Evolutionary conservation across 2,113 vertebrate species (phyloP).

Genomic region (Buteo buteo): DNA sequence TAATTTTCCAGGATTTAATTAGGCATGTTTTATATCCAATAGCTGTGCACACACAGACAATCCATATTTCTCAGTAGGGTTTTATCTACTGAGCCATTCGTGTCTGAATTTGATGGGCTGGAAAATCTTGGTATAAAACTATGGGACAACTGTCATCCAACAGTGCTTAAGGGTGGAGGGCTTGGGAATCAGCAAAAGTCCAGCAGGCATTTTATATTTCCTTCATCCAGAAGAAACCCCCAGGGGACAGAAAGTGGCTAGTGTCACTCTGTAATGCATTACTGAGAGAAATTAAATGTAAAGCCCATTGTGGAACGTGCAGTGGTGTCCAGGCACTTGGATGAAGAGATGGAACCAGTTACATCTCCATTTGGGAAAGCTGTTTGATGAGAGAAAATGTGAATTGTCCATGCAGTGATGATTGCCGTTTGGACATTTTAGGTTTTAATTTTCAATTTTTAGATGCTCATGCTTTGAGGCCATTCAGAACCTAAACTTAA

Average conservation of each 20-base stretch:
- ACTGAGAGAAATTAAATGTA: not conserved
- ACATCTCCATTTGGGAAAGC: not conserved
- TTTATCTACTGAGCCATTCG: not conserved
- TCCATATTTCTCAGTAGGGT: not conserved
- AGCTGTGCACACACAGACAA: not conserved
- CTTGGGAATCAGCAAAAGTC: not conserved
- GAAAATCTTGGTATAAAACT: not conserved
- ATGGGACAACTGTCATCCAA: not conserved
- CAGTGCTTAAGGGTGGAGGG: not conserved
- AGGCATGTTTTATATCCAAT: not conserved
- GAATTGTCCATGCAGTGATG: fast-evolving
- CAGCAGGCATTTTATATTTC: not conserved
- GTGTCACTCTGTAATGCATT: not conserved
- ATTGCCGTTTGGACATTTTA: not conserved
- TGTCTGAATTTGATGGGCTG: not conserved
- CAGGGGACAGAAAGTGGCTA: not conserved
- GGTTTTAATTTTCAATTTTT: not conserved
- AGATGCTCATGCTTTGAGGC: not conserved
- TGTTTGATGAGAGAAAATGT: not conserved
- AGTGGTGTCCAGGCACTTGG: not conserved
- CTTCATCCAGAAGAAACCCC: not conserved
- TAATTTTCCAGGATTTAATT: not conserved
- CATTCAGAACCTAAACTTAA: not conserved
- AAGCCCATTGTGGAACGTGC: not conserved
- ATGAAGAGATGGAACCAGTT: not conserved